Conservation (phyloP, 2,797 vertebrate genomes). For the Falco biarmicus region DNA sequence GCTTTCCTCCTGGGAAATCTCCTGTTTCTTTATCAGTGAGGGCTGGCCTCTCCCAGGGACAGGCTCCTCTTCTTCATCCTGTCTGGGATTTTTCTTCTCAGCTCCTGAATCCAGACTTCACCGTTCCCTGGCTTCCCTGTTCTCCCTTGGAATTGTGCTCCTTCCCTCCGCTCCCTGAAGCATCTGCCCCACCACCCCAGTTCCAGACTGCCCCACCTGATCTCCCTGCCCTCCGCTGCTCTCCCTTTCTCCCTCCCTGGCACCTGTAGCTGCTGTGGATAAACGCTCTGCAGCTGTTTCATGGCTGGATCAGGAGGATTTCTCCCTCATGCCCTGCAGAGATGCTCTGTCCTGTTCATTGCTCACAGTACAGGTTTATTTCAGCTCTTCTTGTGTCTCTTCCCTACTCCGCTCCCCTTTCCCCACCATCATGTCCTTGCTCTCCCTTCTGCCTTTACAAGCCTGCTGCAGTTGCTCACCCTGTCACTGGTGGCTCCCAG, state of each 20-base stretch:
- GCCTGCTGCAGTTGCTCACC: not conserved
- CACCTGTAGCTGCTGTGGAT: not conserved
- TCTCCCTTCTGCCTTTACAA: not conserved
- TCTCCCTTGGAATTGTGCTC: not conserved
- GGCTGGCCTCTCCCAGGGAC: not conserved
- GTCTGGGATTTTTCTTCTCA: not conserved
- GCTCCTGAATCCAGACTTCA: not conserved
- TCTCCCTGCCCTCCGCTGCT: not conserved
- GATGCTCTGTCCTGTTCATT: not conserved
- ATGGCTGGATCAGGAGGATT: no score
- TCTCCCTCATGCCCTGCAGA: not conserved
- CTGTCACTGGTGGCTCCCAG: not conserved
- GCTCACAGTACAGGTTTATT: not conserved
- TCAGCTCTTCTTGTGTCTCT: not conserved
- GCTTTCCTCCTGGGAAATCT: not conserved
- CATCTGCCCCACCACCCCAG: not conserved
- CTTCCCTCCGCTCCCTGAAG: not conserved
- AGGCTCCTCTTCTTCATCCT: not conserved
- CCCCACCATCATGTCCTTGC: not conserved
- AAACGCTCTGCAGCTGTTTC: not conserved
- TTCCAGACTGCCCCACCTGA: not conserved
- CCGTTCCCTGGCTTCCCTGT: not conserved
- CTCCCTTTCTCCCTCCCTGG: no score
- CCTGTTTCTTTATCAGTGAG: rapidly evolving
- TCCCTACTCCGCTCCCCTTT: not conserved